phyloP scores from a whole-genome alignment of 1,140 invertebrate species.

The Hormaphis cornu region DNA sequence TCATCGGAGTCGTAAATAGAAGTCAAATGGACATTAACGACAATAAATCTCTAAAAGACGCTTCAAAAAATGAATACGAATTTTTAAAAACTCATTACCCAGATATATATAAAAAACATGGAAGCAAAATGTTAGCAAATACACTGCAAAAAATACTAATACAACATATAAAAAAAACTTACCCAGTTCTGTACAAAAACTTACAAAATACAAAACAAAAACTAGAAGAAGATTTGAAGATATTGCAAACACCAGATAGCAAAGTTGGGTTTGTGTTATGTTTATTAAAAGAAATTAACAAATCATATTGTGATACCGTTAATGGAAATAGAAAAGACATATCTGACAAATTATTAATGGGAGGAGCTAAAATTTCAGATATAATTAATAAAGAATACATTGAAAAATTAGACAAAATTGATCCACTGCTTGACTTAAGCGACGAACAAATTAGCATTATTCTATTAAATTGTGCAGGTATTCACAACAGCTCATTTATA shows the following conservation, averaged over 20 bases:
- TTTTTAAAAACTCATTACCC: constrained; percentile 59
- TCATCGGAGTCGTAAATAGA: constrained; percentile 5
- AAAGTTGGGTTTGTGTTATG: neutral
- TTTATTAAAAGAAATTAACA: constrained; percentile 41
- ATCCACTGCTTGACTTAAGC: constrained; percentile 55
- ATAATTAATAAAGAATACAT: constrained; percentile 66
- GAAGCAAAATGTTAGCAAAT: constrained; percentile 52
- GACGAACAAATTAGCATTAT: constrained; percentile 59
- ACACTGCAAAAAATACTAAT: constrained; percentile 56
- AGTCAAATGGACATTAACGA: constrained; percentile 52
- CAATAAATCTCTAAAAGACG: constrained; percentile 52
- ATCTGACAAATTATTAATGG: constrained; percentile 60
- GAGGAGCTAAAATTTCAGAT: constrained; percentile 63
- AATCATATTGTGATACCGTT: constrained; percentile 58
- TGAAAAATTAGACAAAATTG: constrained; percentile 50
- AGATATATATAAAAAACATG: constrained; percentile 52
- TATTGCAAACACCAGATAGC: neutral
- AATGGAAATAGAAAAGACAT: constrained; percentile 60
- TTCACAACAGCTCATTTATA: constrained; percentile 59
- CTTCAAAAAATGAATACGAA: constrained; percentile 53
- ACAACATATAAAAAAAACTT: constrained; percentile 58
- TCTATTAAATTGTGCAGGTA: constrained; percentile 61
- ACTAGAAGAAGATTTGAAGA: constrained; percentile 45
- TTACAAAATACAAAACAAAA: constrained; percentile 56
- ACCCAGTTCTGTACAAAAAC: constrained; percentile 55